phyloP scores from a whole-genome alignment of 1,140 invertebrate genomes.

The Heliconius congener region DNA sequence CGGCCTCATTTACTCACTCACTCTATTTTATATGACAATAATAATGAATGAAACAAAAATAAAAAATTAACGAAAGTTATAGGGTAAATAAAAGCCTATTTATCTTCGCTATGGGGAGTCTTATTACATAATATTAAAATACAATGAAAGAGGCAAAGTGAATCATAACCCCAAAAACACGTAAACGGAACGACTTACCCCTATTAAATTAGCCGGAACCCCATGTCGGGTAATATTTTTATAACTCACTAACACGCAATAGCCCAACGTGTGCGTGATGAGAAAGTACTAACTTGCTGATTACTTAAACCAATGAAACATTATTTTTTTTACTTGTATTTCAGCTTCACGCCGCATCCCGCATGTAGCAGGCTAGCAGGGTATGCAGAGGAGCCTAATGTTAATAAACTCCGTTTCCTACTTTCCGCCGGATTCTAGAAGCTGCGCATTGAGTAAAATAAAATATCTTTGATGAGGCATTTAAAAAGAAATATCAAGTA shows the following conservation, averaged over 20 bases:
- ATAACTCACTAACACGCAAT: slow-evolving; percentile 52
- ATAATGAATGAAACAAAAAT: too few species aligned
- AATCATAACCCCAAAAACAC: slow-evolving; percentile 35
- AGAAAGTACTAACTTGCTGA: slow-evolving; percentile 4
- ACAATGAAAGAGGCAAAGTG: slow-evolving; percentile 22
- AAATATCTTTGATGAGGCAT: neutral
- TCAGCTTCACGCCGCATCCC: too few species aligned
- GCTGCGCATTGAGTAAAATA: too few species aligned
- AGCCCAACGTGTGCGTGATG: slow-evolving; percentile 37
- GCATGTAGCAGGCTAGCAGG: too few species aligned
- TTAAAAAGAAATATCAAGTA: neutral
- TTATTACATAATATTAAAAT: slow-evolving; percentile 11
- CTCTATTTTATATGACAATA: too few species aligned
- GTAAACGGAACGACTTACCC: slow-evolving; percentile 38
- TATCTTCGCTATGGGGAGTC: slow-evolving; percentile 25
- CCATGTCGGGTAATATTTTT: slow-evolving; percentile 48
- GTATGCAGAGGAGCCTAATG: too few species aligned
- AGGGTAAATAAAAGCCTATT: neutral
- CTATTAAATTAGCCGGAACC: slow-evolving; percentile 34
- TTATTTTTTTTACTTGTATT: too few species aligned
- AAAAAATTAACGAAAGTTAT: neutral
- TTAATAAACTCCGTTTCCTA: too few species aligned
- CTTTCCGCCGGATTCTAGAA: too few species aligned
- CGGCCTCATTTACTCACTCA: too few species aligned
- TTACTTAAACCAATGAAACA: slow-evolving; percentile 4